Base-by-base conservation (phyloP, 2,113 vertebrate genomes). In the Silurus meridionalis region DNA sequence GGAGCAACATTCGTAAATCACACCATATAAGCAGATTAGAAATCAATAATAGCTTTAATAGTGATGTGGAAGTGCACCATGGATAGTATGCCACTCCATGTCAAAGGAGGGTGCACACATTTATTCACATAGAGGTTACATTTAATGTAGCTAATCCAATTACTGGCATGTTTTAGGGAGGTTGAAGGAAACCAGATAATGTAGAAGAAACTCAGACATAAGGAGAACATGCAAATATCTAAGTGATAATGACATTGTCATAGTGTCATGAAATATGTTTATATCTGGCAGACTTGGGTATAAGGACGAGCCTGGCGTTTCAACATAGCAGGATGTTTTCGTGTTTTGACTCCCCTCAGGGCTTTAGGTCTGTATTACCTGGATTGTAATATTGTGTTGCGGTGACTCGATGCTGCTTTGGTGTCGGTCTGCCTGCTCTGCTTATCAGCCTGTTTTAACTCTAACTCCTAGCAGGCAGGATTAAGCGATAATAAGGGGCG, bases 401-500 rank as follows among this genome's bases (percentile, higher is more conserved):
- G 72, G 66, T 58, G 66, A 17, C 63, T 74, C 13, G 23, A 52
- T 46, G n/a, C 21, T 21, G 83, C 23, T 61, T 55, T 71, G 78
- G 79, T 80, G 52, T 82, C 8, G 53, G 74, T 83, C 23, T 71
- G 64, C 61, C 80, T 60, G 85, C 80, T 53, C 61, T 80, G 71
- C 25, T 89, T 89, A 91, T 90, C 87, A 85, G 82, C 83, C 21
- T 64, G 85, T 66, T 87, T 83, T 88, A 89, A 79, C 67, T 74
- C 71, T 50, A 69, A 89, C 61, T 87, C 86, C 72, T 89, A 84
- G 89, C 90, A 83, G 89, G 83, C 86, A 88, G 91, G 91, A 93
- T 91, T 91, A 90, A 84, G 80, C 50, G 87, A 91, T 87, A 90
- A 88, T 89, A 83, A 37, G 89, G 91, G 91, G 90, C 87, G 79